Percentiles rank a stretch among this genome's conserved stretches.
Conservation (phyloP, 2,888 invertebrate species). For the Athalia circularis region DNA sequence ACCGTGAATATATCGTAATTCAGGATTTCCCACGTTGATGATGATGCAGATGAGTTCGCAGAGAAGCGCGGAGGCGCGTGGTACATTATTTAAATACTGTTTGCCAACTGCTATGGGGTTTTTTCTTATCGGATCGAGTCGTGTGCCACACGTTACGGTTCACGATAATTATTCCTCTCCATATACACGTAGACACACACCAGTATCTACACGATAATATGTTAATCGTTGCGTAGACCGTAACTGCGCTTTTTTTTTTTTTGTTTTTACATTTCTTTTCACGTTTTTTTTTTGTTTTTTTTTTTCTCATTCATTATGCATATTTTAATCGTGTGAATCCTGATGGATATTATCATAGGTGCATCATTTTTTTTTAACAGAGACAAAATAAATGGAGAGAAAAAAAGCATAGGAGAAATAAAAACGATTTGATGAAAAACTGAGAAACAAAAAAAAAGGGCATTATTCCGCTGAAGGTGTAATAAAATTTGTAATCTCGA, state of each 20-base stretch:
- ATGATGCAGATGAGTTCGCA: not conserved
- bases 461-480: not conserved
- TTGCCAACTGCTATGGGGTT: no score
- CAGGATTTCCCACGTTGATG: slow-evolving; percentile 46
- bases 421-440: no score
- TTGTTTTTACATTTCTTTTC: no score
- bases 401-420: no score
- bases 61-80: no score
- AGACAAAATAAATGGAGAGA: no score
- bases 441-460: no score
- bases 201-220: slow-evolving; percentile 66
- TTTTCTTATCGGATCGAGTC: slow-evolving; percentile 62
- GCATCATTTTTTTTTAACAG: no score
- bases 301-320: slow-evolving; percentile 64
- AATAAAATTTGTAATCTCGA: slow-evolving; percentile 3
- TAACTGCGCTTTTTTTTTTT: no score
- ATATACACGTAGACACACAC: not conserved
- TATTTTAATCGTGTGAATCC: not conserved
- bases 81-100: no score
- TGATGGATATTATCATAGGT: not conserved
- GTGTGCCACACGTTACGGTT: slow-evolving; percentile 58
- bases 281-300: not conserved
- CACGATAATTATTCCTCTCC: not conserved
- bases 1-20: not conserved
- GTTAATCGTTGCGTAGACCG: slow-evolving; percentile 61